Evolutionary conservation across 2,113 vertebrate genomes (phyloP).

Genomic region (Pluvianellus socialis): DNA sequence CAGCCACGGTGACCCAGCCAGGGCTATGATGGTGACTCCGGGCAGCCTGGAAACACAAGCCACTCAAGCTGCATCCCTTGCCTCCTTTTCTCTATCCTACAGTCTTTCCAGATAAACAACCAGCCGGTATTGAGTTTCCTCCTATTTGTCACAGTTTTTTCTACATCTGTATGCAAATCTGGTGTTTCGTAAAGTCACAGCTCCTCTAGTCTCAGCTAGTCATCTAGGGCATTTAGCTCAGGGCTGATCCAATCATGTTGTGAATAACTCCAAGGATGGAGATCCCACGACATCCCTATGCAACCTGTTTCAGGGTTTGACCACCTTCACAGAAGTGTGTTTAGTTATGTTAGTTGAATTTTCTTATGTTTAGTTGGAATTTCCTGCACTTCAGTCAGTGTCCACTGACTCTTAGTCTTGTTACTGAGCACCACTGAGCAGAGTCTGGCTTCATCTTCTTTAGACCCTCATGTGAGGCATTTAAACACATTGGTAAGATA

Average conservation of each 20-base stretch:
- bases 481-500: neutral
- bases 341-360: too few relatives aligned
- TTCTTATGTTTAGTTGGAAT: neutral
- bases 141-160: neutral
- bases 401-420: neutral
- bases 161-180: neutral
- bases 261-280: neutral
- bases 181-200: neutral
- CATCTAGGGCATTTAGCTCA: neutral
- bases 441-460: neutral
- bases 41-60: neutral
- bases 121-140: neutral
- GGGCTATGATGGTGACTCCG: neutral
- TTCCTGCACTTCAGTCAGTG: neutral
- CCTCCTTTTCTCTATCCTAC: neutral
- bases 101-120: neutral
- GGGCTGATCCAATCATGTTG: neutral
- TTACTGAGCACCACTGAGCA: neutral
- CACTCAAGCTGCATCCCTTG: neutral
- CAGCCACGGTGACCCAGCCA: rapidly evolving
- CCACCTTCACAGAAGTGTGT: neutral
- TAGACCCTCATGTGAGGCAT: neutral
- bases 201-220: neutral
- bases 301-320: neutral
- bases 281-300: neutral